Percentiles rank a stretch among this genome's conserved stretches.
phyloP scores from a whole-genome alignment of 2,888 invertebrate species.

The Rhopalosiphum nymphaeae region DNA sequence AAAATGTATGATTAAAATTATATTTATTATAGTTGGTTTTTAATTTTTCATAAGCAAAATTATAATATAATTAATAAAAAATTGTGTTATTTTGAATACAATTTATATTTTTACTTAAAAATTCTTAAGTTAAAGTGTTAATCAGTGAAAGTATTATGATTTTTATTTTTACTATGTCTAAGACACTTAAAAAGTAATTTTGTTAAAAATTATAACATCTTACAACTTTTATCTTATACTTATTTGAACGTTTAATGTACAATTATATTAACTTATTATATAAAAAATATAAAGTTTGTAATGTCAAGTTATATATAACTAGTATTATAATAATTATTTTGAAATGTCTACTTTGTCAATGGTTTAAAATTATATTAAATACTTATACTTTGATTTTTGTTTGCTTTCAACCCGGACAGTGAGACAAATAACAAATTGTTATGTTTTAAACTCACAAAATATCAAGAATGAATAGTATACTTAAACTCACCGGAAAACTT shows the following conservation, averaged over 20 bases:
- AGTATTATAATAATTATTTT: neutral
- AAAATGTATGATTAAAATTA: neutral
- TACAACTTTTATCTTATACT: too few species aligned
- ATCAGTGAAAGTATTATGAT: neutral
- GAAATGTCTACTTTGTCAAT: neutral
- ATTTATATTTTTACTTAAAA: neutral
- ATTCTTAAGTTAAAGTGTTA: neutral
- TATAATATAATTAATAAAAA: neutral
- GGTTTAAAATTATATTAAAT: neutral
- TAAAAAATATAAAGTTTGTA: neutral
- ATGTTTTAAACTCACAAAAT: neutral
- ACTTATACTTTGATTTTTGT: neutral
- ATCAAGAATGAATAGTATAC: neutral
- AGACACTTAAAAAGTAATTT: neutral
- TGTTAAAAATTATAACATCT: neutral
- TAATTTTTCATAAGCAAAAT: neutral
- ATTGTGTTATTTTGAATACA: neutral
- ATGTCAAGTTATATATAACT: neutral
- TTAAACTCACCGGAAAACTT: neutral
- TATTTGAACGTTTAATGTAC: neutral
- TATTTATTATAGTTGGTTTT: neutral
- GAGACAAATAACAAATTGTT: conserved; percentile 18
- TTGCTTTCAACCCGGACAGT: neutral
- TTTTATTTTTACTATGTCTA: neutral
- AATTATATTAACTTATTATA: neutral